A percentile compares a stretch with the other conserved stretches of the same genome.
These are phyloP conservation scores for Zoanthus sociatus DNA, from an alignment of 92 coral and sea anemone species.

Conservation along the genomic window DNA sequence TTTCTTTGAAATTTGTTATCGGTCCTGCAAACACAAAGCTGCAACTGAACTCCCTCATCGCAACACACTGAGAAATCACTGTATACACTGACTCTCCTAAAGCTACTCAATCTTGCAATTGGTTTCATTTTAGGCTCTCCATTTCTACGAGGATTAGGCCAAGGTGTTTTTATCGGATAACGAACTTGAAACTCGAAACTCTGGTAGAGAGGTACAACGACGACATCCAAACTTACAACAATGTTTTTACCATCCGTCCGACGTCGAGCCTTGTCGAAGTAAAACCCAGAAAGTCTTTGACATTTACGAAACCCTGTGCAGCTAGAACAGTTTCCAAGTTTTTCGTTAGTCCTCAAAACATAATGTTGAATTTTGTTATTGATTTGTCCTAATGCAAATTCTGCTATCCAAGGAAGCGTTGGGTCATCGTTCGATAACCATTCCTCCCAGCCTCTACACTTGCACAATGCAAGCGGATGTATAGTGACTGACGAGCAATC, in stretches of 20 bases:
- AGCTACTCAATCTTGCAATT: slow-evolving; percentile 54
- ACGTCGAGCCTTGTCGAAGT: slow-evolving; percentile 54
- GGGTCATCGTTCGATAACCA: slow-evolving; percentile 62
- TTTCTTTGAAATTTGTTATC: slow-evolving; percentile 9
- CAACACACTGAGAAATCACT: slow-evolving; percentile 78
- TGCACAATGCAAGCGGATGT: slow-evolving; percentile 48
- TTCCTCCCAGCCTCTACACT: slow-evolving; percentile 60
- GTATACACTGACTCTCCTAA: slow-evolving; percentile 84
- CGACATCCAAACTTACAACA: slow-evolving; percentile 56
- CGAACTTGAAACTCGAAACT: slow-evolving; percentile 63
- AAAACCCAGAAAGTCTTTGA: slow-evolving; percentile 57
- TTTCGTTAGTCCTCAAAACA: neutral
- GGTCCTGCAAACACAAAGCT: slow-evolving; percentile 78
- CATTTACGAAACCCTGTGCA: slow-evolving; percentile 49
- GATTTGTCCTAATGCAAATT: slow-evolving; percentile 70
- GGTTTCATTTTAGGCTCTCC: slow-evolving; percentile 36
- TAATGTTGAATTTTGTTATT: slow-evolving; percentile 64
- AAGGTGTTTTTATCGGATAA: slow-evolving; percentile 45
- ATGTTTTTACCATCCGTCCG: slow-evolving; percentile 32
- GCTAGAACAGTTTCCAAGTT: neutral
- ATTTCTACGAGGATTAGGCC: slow-evolving; percentile 37
- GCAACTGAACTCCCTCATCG: slow-evolving; percentile 75
- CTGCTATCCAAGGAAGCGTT: slow-evolving; percentile 68
- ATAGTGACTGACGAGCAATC: slow-evolving; percentile 51
- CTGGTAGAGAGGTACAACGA: slow-evolving; percentile 49